Conservation (phyloP, 1,140 invertebrate species). For the Drosophila repletoides region DNA sequence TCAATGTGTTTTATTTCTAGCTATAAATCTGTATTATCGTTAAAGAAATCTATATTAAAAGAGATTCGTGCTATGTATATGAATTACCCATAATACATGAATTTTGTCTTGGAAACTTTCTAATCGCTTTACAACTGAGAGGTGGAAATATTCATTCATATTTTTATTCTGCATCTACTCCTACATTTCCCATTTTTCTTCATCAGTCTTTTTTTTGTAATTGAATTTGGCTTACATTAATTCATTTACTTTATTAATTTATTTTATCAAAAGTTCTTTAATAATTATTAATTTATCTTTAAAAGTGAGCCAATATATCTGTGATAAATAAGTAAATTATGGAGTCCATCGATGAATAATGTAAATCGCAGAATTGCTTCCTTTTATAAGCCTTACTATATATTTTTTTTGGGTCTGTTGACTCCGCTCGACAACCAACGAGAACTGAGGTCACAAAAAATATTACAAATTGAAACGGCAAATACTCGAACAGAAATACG, state of each 20-base stretch:
- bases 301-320: slow-evolving; percentile 6
- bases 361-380: slow-evolving; percentile 30
- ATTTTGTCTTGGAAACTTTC: no score
- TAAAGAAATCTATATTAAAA: background rate
- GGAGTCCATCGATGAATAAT: slow-evolving; percentile 17
- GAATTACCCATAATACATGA: no score
- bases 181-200: no score
- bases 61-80: no score
- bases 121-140: no score
- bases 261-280: no score
- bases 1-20: background rate
- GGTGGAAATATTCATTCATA: background rate
- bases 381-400: background rate
- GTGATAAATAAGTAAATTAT: background rate
- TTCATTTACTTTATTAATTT: no score
- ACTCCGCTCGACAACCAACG: background rate
- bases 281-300: no score
- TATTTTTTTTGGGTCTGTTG: slow-evolving; percentile 2
- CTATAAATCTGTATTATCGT: background rate
- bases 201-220: no score
- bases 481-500: slow-evolving; percentile 34
- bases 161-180: no score
- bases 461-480: slow-evolving; percentile 65
- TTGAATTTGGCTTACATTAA: no score
- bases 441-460: slow-evolving; percentile 38